Evolutionary conservation across 2,888 invertebrate species (phyloP).

Genomic region (Caenorhabditis doughertyi): DNA sequence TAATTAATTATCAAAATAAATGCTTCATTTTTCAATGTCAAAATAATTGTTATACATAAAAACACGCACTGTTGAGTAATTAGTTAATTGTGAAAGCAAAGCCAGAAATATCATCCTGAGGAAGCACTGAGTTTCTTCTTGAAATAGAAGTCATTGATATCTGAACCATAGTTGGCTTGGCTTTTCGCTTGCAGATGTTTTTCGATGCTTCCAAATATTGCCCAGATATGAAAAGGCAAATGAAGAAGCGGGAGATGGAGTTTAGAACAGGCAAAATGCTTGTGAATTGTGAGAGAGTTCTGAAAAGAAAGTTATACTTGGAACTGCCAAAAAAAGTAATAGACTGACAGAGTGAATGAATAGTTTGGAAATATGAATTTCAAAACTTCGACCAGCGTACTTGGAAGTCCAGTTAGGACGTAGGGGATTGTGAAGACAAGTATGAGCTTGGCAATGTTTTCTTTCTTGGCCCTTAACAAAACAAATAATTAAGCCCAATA

Average conservation of each 20-base stretch:
- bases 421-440: background rate
- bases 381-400: background rate
- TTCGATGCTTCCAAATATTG: background rate
- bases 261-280: background rate
- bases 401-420: constrained; percentile 1
- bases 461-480: constrained; percentile 1
- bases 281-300: background rate
- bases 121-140: background rate
- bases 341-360: constrained; percentile 1
- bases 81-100: background rate
- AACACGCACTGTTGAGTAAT: background rate
- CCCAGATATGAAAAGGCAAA: background rate
- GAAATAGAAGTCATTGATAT: background rate
- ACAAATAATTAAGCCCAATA: background rate
- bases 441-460: constrained; percentile 1
- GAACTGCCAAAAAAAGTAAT: background rate
- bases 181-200: background rate
- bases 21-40: too few species aligned
- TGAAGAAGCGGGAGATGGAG: constrained; percentile 15
- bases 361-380: background rate
- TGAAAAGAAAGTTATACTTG: background rate
- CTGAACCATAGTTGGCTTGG: background rate
- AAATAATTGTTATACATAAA: too few species aligned
- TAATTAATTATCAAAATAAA: constrained; percentile 8
- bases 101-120: background rate